Evolutionary conservation across 2,888 invertebrate genomes (phyloP).

Genomic region (Petrolisthes cinctipes): DNA sequence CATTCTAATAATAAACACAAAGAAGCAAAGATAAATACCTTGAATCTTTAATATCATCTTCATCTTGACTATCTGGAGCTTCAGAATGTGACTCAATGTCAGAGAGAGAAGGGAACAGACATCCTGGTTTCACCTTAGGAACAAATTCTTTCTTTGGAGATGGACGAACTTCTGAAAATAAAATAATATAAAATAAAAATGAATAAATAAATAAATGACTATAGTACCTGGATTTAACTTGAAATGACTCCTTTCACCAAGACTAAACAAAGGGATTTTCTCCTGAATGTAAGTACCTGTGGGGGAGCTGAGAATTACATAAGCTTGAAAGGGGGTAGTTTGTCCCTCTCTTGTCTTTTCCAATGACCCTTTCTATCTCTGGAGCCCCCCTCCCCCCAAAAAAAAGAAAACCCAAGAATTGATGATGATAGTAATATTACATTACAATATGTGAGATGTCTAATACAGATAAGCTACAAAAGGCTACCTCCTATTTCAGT

Average conservation of each 20-base stretch:
- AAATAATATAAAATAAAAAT: background rate
- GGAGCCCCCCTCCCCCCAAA: background rate
- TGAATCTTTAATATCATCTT: slow-evolving; percentile 53
- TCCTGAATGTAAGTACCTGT: background rate
- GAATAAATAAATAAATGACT: background rate
- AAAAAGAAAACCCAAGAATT: background rate
- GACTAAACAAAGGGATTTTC: background rate
- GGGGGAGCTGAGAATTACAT: too few relatives aligned
- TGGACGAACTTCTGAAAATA: slow-evolving; percentile 31
- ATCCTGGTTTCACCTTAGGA: slow-evolving; percentile 64
- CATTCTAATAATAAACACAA: background rate
- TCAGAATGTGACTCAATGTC: slow-evolving; percentile 65
- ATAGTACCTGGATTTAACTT: background rate
- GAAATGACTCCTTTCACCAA: background rate
- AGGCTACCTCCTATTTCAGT: slow-evolving; percentile 46
- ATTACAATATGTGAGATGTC: too few relatives aligned
- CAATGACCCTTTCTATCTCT: too few relatives aligned
- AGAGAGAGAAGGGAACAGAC: slow-evolving; percentile 63
- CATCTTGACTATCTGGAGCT: slow-evolving; percentile 47
- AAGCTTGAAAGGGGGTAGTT: too few relatives aligned
- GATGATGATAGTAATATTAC: too few relatives aligned
- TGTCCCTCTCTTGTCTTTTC: too few relatives aligned
- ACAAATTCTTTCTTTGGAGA: slow-evolving; percentile 57
- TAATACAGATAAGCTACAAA: background rate
- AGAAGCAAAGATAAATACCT: slow-evolving; percentile 33